Evolutionary conservation across 2,797 vertebrate genomes (phyloP).

Genomic region (Brachymystax lenok): DNA sequence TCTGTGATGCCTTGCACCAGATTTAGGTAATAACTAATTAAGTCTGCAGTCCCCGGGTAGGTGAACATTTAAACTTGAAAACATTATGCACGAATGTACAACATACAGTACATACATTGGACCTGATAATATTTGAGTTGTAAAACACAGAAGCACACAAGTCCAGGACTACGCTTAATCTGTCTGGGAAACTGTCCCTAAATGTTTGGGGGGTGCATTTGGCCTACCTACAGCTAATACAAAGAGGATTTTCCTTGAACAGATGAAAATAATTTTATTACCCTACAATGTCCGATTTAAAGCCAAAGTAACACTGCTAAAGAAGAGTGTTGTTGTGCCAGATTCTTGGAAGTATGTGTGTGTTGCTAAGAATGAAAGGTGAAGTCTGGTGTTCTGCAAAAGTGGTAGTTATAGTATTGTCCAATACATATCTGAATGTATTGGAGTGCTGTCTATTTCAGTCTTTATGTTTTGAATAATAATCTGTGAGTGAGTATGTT

Average conservation of each 20-base stretch:
- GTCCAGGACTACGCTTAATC: too few species aligned
- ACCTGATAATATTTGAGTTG: too few species aligned
- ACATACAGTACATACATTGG: too few species aligned
- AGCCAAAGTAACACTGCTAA: slow-evolving; percentile 60
- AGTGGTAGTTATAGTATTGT: slow-evolving; percentile 33
- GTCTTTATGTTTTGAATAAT: not conserved
- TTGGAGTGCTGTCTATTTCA: not conserved
- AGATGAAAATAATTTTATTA: not conserved
- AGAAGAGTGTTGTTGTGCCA: slow-evolving; percentile 53
- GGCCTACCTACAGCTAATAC: too few species aligned
- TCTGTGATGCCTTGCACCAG: slow-evolving; percentile 8
- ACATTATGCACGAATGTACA: too few species aligned
- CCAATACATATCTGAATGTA: not conserved
- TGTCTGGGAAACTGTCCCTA: too few species aligned
- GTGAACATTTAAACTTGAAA: not conserved
- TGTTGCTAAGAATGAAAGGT: slow-evolving; percentile 57
- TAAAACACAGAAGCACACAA: too few species aligned
- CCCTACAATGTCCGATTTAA: slow-evolving; percentile 42
- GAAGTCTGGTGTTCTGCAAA: slow-evolving; percentile 55
- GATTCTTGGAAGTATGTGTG: slow-evolving; percentile 57
- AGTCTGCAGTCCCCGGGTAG: not conserved
- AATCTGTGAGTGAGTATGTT: too few species aligned
- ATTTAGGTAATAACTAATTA: too few species aligned
- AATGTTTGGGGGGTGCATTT: too few species aligned
- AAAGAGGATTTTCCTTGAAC: not conserved